Conservation (phyloP, 2,113 vertebrate genomes). For the Acrocephalus arundinaceus region DNA sequence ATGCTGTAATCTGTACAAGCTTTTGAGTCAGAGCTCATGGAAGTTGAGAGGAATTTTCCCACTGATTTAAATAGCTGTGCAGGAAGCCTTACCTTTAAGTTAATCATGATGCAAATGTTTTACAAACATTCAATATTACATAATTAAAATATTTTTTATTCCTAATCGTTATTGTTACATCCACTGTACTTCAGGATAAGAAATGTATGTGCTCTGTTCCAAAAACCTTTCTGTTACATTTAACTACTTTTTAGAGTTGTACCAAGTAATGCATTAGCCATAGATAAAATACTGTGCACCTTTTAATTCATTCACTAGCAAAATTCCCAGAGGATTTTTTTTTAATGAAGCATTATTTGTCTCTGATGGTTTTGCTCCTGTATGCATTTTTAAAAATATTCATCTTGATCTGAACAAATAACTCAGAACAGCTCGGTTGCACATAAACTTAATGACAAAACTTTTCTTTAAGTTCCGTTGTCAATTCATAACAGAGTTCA, state of each 20-base stretch:
- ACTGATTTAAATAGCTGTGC: not conserved
- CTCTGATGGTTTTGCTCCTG: not conserved
- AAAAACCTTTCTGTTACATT: not conserved
- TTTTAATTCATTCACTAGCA: not conserved
- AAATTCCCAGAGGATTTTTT: not conserved
- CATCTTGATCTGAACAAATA: not conserved
- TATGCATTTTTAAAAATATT: not conserved
- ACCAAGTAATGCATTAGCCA: not conserved
- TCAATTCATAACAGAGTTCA: not conserved
- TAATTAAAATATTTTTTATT: not conserved
- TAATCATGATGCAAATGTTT: not conserved
- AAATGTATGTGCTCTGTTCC: not conserved
- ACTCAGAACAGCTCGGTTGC: not conserved
- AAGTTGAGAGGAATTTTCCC: not conserved
- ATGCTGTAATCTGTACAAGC: not conserved
- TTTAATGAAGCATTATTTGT: not conserved
- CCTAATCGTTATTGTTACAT: not conserved
- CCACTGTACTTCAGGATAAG: not conserved
- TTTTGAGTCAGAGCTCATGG: not conserved
- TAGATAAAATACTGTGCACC: not conserved
- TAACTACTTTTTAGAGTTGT: not conserved
- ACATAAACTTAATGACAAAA: not conserved
- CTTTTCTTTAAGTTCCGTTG: not conserved
- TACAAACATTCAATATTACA: not conserved
- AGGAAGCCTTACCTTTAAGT: not conserved